Base-by-base conservation (phyloP, 2,888 invertebrate species). In the Cremastinae sp. region DNA sequence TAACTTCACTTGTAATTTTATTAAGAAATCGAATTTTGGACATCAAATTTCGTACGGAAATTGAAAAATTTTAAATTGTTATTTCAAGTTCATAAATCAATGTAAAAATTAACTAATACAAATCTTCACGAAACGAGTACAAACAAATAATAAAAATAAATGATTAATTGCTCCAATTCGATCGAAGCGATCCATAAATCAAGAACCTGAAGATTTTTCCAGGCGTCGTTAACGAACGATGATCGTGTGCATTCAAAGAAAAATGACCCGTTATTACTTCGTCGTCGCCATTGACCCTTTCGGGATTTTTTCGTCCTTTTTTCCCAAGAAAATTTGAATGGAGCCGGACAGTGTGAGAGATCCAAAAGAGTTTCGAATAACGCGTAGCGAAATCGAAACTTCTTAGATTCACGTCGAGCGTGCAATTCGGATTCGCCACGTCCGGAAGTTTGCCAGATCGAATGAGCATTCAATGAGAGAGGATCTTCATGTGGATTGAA, bases 361-460 rank as follows among this genome's bases (percentile, higher is more conserved):
- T 43, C 28, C 7, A 10, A 9, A 56, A 49, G 35, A 68, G 35
- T 58, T 62, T 71, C 45, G 56, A 22, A 51, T 5, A 39, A 45
- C 39, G 37, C 16, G 45, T n/a, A 47, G 37, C 61, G 28, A 69
- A 58, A 53, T 28, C 62, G 35, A 10, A 28, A 43, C 43, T 49
- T 37, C 71, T 61, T 55, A 43, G 69, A 76, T 68, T 76, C 47
- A 59, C 35, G 41, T 58, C 58, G 64, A 68, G 75, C 62, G 68
- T 72, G 55, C 58, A 69, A 78, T 69, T 7, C 69, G 39, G 69
- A 75, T 72, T 75, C 59, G 68, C 78, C 72, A 64, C 69, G 69
- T 78, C 69, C 69, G 65, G 61, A 72, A 78, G 64, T 69, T 64
- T 14, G 41, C 16, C 55, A 14, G 53, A 69, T 53, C 51, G 22